phyloP scores from a whole-genome alignment of 2,797 vertebrate species.

The Mus caroli region DNA sequence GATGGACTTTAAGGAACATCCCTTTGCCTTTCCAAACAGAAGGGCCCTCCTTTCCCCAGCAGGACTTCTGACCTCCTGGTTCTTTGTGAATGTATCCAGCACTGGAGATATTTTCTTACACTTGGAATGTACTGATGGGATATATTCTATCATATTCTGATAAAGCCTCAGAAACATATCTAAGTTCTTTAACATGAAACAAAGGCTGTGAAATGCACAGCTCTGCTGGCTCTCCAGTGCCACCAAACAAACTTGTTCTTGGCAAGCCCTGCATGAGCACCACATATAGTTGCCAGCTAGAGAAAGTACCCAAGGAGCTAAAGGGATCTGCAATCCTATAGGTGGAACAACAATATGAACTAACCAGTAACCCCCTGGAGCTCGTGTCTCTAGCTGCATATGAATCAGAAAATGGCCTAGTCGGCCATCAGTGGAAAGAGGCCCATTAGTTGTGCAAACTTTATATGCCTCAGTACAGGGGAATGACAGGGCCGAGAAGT shows the following conservation, averaged over 20 bases:
- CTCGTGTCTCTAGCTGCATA: too few relatives aligned
- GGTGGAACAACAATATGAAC: too few relatives aligned
- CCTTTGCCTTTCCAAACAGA: not conserved
- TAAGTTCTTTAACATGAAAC: not conserved
- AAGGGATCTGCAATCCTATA: too few relatives aligned
- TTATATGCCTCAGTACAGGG: too few relatives aligned
- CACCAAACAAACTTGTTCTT: not conserved
- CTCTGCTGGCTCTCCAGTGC: not conserved
- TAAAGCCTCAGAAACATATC: not conserved
- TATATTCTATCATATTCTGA: not conserved
- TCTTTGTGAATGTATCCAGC: slow-evolving; percentile 6
- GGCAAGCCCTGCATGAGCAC: not conserved
- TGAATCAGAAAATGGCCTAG: too few relatives aligned
- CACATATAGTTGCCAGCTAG: not conserved
- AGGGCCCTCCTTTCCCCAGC: not conserved
- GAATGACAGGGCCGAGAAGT: too few relatives aligned
- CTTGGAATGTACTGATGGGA: not conserved
- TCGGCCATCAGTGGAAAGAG: too few relatives aligned
- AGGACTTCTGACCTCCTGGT: not conserved
- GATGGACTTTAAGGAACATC: not conserved
- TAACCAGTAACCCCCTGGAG: too few relatives aligned
- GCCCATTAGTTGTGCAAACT: too few relatives aligned
- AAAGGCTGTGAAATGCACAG: not conserved
- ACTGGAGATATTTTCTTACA: not conserved
- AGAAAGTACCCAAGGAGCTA: too few relatives aligned